phyloP scores from a whole-genome alignment of 2,888 invertebrate species.

The Oligia strigilis region DNA sequence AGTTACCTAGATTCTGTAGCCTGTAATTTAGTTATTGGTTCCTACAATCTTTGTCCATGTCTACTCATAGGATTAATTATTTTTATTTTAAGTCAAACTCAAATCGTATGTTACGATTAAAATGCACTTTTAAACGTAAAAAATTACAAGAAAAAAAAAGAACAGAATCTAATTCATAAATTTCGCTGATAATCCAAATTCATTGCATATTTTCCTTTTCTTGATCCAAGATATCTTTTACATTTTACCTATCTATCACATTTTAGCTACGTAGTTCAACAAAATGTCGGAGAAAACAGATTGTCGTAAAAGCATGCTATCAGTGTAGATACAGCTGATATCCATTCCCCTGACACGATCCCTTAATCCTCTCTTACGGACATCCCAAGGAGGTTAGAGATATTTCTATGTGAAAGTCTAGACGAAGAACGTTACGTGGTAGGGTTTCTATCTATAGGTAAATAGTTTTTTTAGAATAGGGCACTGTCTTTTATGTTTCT shows the following conservation, averaged over 20 bases:
- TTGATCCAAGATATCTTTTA: background rate
- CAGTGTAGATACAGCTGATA: conserved; percentile 30
- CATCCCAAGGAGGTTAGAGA: conserved; percentile 34
- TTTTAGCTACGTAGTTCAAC: background rate
- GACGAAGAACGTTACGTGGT: conserved; percentile 24
- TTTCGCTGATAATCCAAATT: background rate
- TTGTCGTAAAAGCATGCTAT: conserved; percentile 43
- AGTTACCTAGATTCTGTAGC: background rate
- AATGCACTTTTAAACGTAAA: background rate
- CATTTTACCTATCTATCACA: background rate
- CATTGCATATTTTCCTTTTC: background rate
- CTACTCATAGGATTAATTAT: background rate
- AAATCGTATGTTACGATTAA: background rate
- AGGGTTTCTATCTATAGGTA: background rate
- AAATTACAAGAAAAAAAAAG: background rate
- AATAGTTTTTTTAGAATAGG: background rate
- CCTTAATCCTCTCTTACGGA: conserved; percentile 42
- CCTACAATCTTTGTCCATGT: background rate
- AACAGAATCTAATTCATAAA: background rate
- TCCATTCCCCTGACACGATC: conserved; percentile 43
- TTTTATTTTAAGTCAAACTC: background rate
- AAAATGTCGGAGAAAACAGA: conserved; percentile 32
- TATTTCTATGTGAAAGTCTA: conserved; percentile 45
- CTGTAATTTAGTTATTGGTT: background rate
- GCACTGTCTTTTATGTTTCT: background rate